phyloP scores from a whole-genome alignment of 2,113 vertebrate genomes.

The Herpetotheres cachinnans region DNA sequence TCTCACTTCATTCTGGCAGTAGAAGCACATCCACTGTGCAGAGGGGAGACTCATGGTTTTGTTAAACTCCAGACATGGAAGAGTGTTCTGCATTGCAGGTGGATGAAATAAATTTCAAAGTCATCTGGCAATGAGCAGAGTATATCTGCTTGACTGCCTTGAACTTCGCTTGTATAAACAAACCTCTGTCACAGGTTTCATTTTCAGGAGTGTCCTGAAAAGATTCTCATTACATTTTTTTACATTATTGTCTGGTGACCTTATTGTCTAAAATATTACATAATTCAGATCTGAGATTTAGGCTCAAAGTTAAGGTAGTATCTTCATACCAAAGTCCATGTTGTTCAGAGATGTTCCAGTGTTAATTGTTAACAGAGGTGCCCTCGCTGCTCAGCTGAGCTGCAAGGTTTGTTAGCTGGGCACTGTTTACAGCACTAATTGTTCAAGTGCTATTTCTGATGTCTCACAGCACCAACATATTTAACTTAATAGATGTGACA shows the following conservation, averaged over 20 bases:
- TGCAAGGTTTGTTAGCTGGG: background rate
- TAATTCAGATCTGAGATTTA: background rate
- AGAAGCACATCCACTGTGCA: background rate
- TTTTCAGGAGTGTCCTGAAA: background rate
- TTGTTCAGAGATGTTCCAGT: background rate
- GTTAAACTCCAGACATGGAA: background rate
- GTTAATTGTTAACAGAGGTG: conserved; percentile 19
- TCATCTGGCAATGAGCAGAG: background rate
- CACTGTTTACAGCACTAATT: background rate
- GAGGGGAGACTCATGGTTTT: background rate
- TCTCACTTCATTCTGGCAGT: background rate
- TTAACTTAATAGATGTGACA: background rate
- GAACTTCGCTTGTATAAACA: background rate
- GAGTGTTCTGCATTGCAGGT: background rate
- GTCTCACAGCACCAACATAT: rapidly evolving
- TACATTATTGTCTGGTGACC: background rate
- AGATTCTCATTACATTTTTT: background rate
- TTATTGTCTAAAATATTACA: background rate
- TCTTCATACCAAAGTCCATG: background rate
- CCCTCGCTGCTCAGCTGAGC: background rate
- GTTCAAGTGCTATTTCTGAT: background rate
- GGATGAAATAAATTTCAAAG: background rate
- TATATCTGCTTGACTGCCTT: background rate
- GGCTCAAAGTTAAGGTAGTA: background rate
- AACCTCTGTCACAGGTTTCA: background rate